Percentiles rank a stretch among this genome's conserved stretches.
Conservation (phyloP, 1,140 invertebrate genomes). For the Capitella teleta region DNA sequence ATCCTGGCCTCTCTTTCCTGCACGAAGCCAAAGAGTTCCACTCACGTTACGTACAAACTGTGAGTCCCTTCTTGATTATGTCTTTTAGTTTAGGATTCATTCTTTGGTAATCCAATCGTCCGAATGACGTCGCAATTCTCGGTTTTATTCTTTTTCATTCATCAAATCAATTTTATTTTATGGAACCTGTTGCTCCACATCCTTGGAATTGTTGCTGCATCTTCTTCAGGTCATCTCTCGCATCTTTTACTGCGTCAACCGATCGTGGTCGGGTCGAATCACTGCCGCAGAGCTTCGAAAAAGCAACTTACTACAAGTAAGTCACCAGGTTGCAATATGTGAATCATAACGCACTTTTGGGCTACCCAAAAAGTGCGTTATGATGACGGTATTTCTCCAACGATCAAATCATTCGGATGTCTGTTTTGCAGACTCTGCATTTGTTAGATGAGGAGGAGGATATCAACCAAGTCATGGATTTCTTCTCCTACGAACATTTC, state of each 20-base stretch:
- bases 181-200: conserved; percentile 5
- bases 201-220: conserved; percentile 7
- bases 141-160: background rate
- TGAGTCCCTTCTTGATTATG: conserved; percentile 44
- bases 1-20: conserved; percentile 91
- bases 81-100: background rate
- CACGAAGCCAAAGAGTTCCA: conserved; percentile 97
- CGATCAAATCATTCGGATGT: too few relatives aligned
- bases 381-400: too few relatives aligned
- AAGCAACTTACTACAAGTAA: conserved; percentile 68
- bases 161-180: conserved; percentile 4
- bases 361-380: too few relatives aligned
- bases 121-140: background rate
- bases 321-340: too few relatives aligned
- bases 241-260: conserved; percentile 96
- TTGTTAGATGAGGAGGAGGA: conserved; percentile 73
- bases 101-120: background rate
- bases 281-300: conserved; percentile 76
- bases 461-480: conserved; percentile 90
- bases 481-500: conserved; percentile 99
- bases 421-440: conserved; percentile 31
- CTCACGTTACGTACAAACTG: conserved; percentile 93
- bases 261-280: conserved; percentile 92
- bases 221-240: conserved; percentile 76
- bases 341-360: too few relatives aligned